phyloP scores from a whole-genome alignment of 2,888 invertebrate genomes.

The Argyra leucocephala region DNA sequence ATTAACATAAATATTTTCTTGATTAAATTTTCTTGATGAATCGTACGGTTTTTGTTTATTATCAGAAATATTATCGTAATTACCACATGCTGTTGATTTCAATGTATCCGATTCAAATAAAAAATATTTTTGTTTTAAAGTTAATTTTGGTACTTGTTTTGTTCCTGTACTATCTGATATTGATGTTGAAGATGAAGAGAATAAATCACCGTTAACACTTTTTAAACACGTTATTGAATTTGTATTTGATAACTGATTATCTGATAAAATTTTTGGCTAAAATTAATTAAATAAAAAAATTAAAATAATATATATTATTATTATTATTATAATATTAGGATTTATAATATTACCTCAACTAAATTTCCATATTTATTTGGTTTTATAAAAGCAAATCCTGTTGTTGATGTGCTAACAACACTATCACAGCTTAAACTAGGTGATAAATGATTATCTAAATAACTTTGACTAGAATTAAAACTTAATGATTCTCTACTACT shows the following conservation, averaged over 20 bases:
- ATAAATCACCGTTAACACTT: conserved; percentile 29
- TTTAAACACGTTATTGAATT: conserved; percentile 53
- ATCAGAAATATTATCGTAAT: conserved; percentile 22
- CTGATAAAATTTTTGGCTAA: conserved; percentile 44
- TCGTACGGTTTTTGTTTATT: conserved; percentile 28
- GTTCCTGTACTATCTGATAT: conserved; percentile 45
- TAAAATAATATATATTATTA: too few relatives aligned
- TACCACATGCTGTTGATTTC: conserved; percentile 15
- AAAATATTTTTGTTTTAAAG: conserved; percentile 57
- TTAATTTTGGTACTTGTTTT: conserved; percentile 47
- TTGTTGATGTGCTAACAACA: conserved; percentile 61
- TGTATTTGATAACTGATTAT: conserved; percentile 51
- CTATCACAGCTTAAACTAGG: conserved; percentile 51
- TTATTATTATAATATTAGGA: too few relatives aligned
- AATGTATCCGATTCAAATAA: conserved; percentile 34
- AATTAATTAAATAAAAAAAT: too few relatives aligned
- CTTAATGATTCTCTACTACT: conserved; percentile 26
- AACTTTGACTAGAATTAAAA: conserved; percentile 23
- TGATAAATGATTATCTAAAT: conserved; percentile 23
- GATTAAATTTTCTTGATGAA: too few relatives aligned
- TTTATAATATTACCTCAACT: not conserved
- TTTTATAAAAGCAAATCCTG: conserved; percentile 60
- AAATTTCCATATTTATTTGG: conserved; percentile 45
- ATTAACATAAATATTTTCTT: too few relatives aligned
- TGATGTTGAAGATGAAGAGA: not conserved